Evolutionary conservation across 2,888 invertebrate species (phyloP).

Genomic region (Dysmachus trigonus): DNA sequence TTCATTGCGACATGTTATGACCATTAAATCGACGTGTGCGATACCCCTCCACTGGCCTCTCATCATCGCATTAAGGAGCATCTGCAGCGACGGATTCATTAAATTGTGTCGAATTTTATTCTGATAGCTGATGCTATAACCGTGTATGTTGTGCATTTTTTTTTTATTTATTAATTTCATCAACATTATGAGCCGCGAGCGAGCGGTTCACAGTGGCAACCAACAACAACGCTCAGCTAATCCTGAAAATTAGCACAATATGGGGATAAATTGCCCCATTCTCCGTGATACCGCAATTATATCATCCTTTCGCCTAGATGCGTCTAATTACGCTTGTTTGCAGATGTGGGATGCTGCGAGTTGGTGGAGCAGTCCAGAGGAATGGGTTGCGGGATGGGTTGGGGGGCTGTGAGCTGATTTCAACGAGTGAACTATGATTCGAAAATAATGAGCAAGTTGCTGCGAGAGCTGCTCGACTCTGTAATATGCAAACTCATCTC

Average conservation of each 20-base stretch:
- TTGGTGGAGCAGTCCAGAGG: not conserved
- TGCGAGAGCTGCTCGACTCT: not conserved
- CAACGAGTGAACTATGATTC: not conserved
- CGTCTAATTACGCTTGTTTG: not conserved
- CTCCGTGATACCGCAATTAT: not conserved
- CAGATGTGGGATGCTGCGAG: not conserved
- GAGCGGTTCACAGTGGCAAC: too few species aligned
- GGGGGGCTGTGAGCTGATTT: not conserved
- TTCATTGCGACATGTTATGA: not conserved
- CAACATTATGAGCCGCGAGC: not conserved
- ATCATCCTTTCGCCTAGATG: not conserved
- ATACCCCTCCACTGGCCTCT: not conserved
- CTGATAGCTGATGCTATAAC: not conserved
- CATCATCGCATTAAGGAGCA: not conserved
- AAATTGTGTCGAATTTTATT: not conserved
- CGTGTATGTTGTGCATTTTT: not conserved
- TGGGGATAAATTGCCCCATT: not conserved
- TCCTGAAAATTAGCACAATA: not conserved
- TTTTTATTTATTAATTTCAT: not conserved
- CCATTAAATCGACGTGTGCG: not conserved
- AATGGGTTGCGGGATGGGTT: not conserved
- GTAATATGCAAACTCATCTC: constrained; percentile 5
- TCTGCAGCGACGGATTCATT: not conserved
- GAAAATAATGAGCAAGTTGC: not conserved
- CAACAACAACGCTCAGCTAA: not conserved